phyloP scores from a whole-genome alignment of 2,888 invertebrate genomes.

The Piscicola geometra region DNA sequence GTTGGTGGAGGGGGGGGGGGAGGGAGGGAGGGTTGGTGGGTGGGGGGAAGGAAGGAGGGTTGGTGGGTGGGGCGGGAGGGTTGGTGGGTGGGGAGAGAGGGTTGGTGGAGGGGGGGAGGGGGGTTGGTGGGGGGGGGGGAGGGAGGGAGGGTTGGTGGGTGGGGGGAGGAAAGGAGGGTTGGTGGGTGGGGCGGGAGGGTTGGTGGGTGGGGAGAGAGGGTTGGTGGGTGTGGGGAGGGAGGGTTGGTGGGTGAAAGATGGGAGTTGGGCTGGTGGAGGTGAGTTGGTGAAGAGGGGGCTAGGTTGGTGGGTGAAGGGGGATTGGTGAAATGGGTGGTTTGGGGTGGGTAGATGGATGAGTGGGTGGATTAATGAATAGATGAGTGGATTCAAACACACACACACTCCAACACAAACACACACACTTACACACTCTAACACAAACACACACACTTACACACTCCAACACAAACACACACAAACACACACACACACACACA shows the following conservation, averaged over 20 bases:
- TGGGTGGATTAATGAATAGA: neutral
- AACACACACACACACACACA: conserved; percentile 16
- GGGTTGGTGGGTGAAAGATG: neutral
- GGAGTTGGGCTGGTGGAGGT: no score
- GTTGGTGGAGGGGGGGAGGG: neutral
- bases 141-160: neutral
- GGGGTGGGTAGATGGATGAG: neutral
- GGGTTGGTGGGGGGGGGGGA: no score
- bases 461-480: conserved; percentile 5
- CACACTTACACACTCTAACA: neutral
- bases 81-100: neutral
- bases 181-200: neutral
- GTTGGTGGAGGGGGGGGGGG: neutral
- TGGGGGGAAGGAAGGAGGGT: neutral
- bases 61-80: neutral
- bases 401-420: conserved; percentile 16
- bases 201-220: conserved; percentile 44
- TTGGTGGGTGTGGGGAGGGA: conserved; percentile 40
- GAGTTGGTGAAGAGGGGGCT: no score
- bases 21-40: no score
- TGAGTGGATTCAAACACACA: neutral
- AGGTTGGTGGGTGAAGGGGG: no score
- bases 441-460: neutral
- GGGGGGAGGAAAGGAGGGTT: neutral
- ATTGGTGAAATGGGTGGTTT: neutral